phyloP scores from a whole-genome alignment of 2,113 vertebrate genomes.

The Propithecus coquereli region DNA sequence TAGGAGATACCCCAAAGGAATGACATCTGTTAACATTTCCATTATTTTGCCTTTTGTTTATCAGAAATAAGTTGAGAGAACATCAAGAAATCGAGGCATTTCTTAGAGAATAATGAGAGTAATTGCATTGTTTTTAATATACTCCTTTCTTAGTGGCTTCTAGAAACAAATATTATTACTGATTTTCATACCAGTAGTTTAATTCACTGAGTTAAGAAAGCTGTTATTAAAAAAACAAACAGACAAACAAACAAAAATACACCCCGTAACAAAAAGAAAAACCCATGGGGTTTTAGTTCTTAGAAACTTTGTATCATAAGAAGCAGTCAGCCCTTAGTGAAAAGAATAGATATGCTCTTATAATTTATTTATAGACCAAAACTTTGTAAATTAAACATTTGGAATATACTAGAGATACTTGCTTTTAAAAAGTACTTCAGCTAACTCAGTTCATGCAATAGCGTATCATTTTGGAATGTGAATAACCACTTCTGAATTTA shows the following conservation, averaged over 20 bases:
- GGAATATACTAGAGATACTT: neutral
- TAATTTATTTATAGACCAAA: slow-evolving; percentile 37
- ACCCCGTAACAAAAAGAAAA: neutral
- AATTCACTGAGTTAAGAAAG: slow-evolving; percentile 15
- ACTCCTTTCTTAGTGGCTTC: neutral
- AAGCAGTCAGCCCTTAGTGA: neutral
- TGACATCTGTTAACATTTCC: neutral
- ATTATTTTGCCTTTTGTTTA: slow-evolving; percentile 1
- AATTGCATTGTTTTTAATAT: neutral
- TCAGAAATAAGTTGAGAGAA: slow-evolving; percentile 12
- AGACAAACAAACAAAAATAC: neutral
- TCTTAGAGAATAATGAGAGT: neutral
- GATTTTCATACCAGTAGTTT: slow-evolving; percentile 16
- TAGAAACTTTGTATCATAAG: neutral
- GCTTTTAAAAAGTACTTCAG: neutral
- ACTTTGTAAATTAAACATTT: slow-evolving; percentile 40
- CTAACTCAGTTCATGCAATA: neutral
- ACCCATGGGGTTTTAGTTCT: neutral
- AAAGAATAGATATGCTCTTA: slow-evolving; percentile 13
- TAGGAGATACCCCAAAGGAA: neutral
- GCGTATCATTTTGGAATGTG: neutral
- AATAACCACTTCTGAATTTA: neutral
- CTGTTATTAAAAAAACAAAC: neutral
- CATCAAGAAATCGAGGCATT: slow-evolving; percentile 4
- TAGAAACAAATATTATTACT: slow-evolving; percentile 32